Conservation (phyloP, 2,113 vertebrate species). For the Struthio camelus region DNA sequence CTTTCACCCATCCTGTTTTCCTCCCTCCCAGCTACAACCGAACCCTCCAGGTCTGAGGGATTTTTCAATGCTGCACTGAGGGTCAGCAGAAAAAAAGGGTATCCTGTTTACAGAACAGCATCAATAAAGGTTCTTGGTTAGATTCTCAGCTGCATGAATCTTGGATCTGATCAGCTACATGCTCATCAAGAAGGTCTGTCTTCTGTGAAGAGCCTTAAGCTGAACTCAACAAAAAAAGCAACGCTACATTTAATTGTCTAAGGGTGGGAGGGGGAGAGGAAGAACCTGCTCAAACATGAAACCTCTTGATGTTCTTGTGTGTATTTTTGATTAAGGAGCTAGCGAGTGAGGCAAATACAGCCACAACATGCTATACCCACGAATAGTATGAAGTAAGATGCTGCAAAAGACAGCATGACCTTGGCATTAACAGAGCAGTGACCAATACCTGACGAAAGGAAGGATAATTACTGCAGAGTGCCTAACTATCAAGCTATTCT, state of each 20-base stretch:
- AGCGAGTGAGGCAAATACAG: neutral
- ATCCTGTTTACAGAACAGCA: neutral
- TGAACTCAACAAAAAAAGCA: neutral
- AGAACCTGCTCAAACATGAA: neutral
- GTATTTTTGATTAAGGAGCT: neutral
- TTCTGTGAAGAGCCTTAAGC: neutral
- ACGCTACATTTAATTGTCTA: neutral
- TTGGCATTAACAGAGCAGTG: neutral
- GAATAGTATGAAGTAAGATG: too few species aligned
- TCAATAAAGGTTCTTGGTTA: neutral
- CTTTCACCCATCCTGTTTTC: neutral
- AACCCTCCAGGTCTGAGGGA: neutral
- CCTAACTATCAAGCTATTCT: conserved; percentile 15
- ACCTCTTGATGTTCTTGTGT: fast-evolving
- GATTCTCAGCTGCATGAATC: neutral
- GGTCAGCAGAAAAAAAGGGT: neutral
- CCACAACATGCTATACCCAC: too few species aligned
- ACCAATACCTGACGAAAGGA: neutral
- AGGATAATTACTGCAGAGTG: conserved; percentile 28
- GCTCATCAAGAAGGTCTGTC: neutral
- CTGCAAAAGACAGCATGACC: neutral
- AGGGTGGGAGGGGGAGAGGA: neutral
- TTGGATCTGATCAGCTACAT: neutral
- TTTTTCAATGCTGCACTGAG: neutral
- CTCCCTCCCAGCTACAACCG: neutral